Conservation (phyloP, 2,797 vertebrate species). For the Sphaeramia orbicularis region DNA sequence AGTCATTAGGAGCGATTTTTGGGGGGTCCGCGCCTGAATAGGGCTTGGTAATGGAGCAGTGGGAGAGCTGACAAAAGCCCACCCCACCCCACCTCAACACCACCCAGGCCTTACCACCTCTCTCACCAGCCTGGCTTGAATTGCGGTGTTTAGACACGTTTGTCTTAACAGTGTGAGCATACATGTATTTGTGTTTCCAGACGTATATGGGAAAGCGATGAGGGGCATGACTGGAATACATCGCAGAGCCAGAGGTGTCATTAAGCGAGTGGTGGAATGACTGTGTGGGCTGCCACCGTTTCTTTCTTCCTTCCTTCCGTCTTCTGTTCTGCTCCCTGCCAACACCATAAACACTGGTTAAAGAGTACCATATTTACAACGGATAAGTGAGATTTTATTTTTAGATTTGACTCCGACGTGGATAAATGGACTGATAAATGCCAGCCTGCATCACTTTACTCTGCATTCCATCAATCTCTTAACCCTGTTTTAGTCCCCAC, state of each 20-base stretch:
- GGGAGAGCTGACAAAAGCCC: constrained; percentile 68
- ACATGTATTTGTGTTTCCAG: constrained; percentile 43
- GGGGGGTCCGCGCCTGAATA: constrained; percentile 49
- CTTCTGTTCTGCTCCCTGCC: background rate
- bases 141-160: constrained; percentile 36
- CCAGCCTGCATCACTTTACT: constrained; percentile 1
- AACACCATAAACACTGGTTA: constrained; percentile 12
- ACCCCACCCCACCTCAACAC: constrained; percentile 1
- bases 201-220: constrained; percentile 33
- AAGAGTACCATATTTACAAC: constrained; percentile 25
- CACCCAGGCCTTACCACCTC: background rate
- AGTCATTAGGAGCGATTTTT: constrained; percentile 66
- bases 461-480: background rate
- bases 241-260: constrained; percentile 47
- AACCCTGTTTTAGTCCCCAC: background rate
- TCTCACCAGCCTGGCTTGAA: constrained; percentile 28
- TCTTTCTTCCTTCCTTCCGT: constrained; percentile 4
- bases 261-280: constrained; percentile 39
- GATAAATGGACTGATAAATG: constrained; percentile 48
- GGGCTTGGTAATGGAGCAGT: constrained; percentile 64
- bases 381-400: constrained; percentile 35
- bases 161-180: constrained; percentile 24
- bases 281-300: constrained; percentile 27
- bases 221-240: constrained; percentile 59
- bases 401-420: constrained; percentile 44